Evolutionary conservation across 2,888 invertebrate species (phyloP), one percentile per base, ranked within the genome.

Genomic region (Brachynemurus nebulosus): DNA sequence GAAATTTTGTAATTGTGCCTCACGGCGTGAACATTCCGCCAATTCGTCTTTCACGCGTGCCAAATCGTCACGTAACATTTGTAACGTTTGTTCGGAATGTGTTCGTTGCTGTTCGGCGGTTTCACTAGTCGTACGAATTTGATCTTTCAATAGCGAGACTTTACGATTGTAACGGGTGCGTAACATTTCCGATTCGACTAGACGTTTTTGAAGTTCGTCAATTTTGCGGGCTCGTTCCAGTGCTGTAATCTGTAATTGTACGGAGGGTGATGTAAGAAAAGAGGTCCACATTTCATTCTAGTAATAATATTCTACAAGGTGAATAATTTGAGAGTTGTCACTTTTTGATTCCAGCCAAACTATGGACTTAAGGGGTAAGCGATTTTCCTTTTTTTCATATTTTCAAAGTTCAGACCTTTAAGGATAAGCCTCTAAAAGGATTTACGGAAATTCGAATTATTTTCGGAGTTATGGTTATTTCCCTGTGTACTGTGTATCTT

Each of bases 141-240:
- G 83, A 49, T 85, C 84, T 58, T 82, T 84, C 42, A 84, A 59
- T 21, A 81, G 65, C 49, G 72, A 71, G 14, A 84, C 72, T 64
- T 84, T 84, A 47, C 82, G 70, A 55, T 76, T 78, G 62, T 80
- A 82, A 33, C 84, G 74, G 2, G 79, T 78, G 42, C 86, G 73
- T 21, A 88, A 65, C 52, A 83, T 71, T 57, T 90, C 89, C 34
- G 86, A 76, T 58, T 89, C 89, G 35, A 85, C 80, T 19, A 88
- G 63, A 50, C 82, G 78, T 59, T 83, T 81, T 52, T 86, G 84
- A 2, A 89, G 66, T 48, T 89, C 88, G 57, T 89, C 88, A 43
- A 88, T 75, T 65, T 86, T 88, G 19, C 88, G 72, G 2, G 84
- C 85, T 21, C 86, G 71, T 60, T 90, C 89, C 53, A 89, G 59